Conservation (phyloP, 2,113 vertebrate genomes). For the Tonatia bakeri region DNA sequence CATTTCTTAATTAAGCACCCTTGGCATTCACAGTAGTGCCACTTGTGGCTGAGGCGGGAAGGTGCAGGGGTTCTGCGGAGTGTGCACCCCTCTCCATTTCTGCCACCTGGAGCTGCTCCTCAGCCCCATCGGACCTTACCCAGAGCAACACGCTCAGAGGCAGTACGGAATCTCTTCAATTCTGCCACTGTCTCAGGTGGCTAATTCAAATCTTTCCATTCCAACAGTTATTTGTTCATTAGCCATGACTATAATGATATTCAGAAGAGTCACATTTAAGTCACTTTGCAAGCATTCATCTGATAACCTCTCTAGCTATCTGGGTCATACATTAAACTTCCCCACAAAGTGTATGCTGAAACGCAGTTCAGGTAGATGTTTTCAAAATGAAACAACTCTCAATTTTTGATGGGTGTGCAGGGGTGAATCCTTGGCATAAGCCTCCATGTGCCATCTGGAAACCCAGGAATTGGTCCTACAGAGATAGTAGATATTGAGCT, state of each 20-base stretch:
- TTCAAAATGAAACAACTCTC: background rate
- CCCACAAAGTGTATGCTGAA: background rate
- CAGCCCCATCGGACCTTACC: background rate
- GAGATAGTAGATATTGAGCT: background rate
- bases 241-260: background rate
- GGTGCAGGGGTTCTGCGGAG: too few species aligned
- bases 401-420: background rate
- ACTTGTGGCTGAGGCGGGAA: too few species aligned
- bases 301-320: background rate
- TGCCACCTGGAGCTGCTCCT: background rate
- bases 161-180: background rate
- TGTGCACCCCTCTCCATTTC: background rate
- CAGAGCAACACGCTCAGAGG: background rate
- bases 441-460: background rate
- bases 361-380: background rate
- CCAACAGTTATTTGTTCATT: background rate
- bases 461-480: background rate
- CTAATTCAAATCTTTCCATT: background rate
- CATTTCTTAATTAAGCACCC: conserved; percentile 1
- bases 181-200: background rate
- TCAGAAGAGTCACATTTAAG: background rate
- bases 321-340: background rate
- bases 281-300: background rate
- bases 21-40: background rate
- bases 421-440: background rate